Conservation (phyloP, 2,797 vertebrate genomes). For the Meriones psammophilus region DNA sequence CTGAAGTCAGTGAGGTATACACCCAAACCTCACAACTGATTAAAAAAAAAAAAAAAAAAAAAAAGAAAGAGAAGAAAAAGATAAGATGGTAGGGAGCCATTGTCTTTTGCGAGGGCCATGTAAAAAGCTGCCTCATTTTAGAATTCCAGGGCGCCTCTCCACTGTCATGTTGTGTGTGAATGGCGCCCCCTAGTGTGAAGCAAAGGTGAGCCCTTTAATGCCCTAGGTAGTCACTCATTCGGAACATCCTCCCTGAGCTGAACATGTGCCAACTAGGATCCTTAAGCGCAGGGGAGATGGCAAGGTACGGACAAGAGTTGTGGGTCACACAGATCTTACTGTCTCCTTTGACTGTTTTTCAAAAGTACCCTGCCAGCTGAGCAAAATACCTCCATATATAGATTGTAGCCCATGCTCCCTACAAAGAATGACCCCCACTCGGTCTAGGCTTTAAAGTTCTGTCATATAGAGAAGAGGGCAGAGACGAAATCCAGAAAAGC, state of each 20-base stretch:
- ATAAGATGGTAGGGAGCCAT: background rate
- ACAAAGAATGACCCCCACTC: slow-evolving; percentile 25
- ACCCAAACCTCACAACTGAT: slow-evolving; percentile 27
- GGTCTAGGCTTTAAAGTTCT: slow-evolving; percentile 51
- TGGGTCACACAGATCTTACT: background rate
- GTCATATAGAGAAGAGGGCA: slow-evolving; percentile 26
- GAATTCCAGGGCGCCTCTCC: background rate
- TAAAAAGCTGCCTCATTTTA: background rate
- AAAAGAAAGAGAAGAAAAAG: background rate
- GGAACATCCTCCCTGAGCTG: background rate
- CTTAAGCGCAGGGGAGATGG: background rate
- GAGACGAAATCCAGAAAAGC: slow-evolving; percentile 1
- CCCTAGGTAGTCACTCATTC: slow-evolving; percentile 27
- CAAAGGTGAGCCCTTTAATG: background rate
- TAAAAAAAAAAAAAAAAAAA: background rate
- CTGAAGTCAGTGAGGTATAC: background rate
- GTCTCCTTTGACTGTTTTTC: slow-evolving; percentile 43
- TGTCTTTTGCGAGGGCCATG: background rate
- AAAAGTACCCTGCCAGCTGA: background rate
- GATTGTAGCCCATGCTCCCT: background rate
- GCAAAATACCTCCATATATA: slow-evolving; percentile 33
- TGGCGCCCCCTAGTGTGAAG: slow-evolving; percentile 73
- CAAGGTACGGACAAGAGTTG: background rate
- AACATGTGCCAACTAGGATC: background rate
- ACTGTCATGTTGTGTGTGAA: slow-evolving; percentile 36